phyloP scores from a whole-genome alignment of 1,140 invertebrate genomes.

The Sinella curviseta region DNA sequence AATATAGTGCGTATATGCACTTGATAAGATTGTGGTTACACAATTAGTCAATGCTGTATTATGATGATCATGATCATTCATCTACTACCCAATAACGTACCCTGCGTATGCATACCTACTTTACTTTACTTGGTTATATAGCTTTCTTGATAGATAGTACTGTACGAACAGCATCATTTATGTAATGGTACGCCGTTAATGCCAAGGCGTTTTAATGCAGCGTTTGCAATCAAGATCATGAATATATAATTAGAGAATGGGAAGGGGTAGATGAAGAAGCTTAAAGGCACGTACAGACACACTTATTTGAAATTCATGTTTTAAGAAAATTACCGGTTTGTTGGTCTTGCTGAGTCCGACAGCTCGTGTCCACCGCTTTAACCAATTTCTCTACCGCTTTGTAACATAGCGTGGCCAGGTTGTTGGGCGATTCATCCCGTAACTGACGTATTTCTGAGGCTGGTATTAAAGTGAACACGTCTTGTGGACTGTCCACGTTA shows the following conservation, averaged over 20 bases:
- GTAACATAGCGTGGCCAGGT: conserved; percentile 96
- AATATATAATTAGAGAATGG: conserved; percentile 2
- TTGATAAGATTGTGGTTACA: too few species aligned
- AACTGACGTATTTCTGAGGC: conserved; percentile 89
- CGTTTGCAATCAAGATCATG: conserved; percentile 7
- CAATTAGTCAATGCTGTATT: too few species aligned
- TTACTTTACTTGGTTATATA: too few species aligned
- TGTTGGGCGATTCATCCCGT: conserved; percentile 94
- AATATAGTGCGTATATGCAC: too few species aligned
- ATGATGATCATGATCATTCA: too few species aligned
- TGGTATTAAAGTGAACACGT: conserved; percentile 95
- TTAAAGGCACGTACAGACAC: background rate
- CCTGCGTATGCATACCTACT: too few species aligned
- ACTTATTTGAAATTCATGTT: background rate
- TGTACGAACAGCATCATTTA: too few species aligned
- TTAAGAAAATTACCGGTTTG: conserved; percentile 69
- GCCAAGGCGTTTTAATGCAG: background rate
- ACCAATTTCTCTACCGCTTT: conserved; percentile 97
- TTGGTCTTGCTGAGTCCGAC: conserved; percentile 89
- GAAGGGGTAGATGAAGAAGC: background rate
- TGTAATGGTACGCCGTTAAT: too few species aligned
- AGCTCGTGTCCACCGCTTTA: conserved; percentile 85
- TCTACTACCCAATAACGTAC: too few species aligned
- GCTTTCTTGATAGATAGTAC: too few species aligned
- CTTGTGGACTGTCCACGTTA: conserved; percentile 87